A percentile compares a stretch with the other conserved stretches of the same genome.
Evolutionary conservation across 2,113 vertebrate genomes (phyloP).

Genomic region (Laterallus jamaicensis): DNA sequence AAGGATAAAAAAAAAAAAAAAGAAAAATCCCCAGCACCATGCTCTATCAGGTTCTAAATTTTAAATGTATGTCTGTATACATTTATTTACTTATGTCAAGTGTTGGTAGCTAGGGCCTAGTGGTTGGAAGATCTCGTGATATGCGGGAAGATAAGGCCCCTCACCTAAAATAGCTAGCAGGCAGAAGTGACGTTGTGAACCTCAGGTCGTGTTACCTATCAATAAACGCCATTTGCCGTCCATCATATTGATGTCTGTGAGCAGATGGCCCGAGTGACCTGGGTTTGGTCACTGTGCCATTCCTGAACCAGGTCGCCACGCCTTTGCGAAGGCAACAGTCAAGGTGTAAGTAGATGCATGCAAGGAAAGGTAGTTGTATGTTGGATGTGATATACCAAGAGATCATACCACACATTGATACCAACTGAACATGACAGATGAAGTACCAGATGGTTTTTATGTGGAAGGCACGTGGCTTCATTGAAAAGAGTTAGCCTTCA

Average conservation of each 20-base stretch:
- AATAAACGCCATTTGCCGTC: too few relatives aligned
- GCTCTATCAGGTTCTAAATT: background rate
- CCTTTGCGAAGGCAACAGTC: too few relatives aligned
- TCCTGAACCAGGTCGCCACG: too few relatives aligned
- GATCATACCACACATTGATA: fast-evolving
- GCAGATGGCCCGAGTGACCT: too few relatives aligned
- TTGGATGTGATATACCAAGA: background rate
- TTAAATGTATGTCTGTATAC: background rate
- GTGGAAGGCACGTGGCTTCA: fast-evolving
- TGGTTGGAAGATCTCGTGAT: too few relatives aligned
- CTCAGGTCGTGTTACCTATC: too few relatives aligned
- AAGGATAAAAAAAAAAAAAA: background rate
- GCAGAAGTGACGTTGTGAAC: too few relatives aligned
- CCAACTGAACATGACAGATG: background rate
- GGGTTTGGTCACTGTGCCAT: too few relatives aligned
- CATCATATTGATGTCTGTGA: too few relatives aligned
- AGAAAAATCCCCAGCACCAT: background rate
- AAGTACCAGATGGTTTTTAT: background rate
- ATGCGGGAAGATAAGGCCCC: too few relatives aligned
- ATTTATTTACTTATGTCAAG: background rate
- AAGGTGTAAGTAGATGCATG: fast-evolving
- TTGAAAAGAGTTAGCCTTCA: background rate
- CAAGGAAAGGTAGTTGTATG: background rate
- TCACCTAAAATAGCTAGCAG: too few relatives aligned
- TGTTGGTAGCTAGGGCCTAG: too few relatives aligned